These are phyloP conservation scores for Andrena chrysosceles DNA, from an alignment of 2,888 invertebrate species.

Conservation along the genomic window DNA sequence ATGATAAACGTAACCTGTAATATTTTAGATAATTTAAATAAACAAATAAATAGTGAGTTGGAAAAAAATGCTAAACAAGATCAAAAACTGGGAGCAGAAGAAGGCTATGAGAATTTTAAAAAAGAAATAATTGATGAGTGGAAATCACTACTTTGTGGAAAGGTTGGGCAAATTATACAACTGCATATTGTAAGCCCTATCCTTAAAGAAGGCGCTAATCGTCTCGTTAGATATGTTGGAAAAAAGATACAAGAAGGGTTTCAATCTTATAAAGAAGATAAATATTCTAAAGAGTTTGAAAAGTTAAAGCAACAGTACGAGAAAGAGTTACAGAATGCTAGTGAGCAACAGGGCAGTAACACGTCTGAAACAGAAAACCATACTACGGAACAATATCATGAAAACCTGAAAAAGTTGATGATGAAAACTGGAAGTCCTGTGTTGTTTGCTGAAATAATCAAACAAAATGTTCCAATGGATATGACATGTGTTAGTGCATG, in stretches of 20 bases:
- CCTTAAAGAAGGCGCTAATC: constrained; percentile 12
- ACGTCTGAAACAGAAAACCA: not conserved
- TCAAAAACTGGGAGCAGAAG: not conserved
- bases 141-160: constrained; percentile 11
- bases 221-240: constrained; percentile 8
- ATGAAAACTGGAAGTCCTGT: constrained; percentile 11
- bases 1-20: not conserved
- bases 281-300: not conserved
- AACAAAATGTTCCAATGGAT: constrained; percentile 20
- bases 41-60: not conserved
- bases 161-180: constrained; percentile 2
- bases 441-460: not conserved
- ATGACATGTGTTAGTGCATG: constrained; percentile 8
- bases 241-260: constrained; percentile 9
- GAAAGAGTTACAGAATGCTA: not conserved
- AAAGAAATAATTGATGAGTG: constrained; percentile 13
- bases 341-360: not conserved
- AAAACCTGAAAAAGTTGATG: constrained; percentile 9
- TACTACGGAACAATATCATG: constrained; percentile 9
- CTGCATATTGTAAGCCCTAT: constrained; percentile 17
- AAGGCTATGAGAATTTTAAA: constrained; percentile 8
- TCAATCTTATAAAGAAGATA: constrained; percentile 14
- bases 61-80: not conserved
- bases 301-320: not conserved
- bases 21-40: constrained; percentile 3